A percentile compares a stretch with the other conserved stretches of the same genome.
phyloP scores from a whole-genome alignment of 2,113 vertebrate species.

The Ascaphus truei region DNA sequence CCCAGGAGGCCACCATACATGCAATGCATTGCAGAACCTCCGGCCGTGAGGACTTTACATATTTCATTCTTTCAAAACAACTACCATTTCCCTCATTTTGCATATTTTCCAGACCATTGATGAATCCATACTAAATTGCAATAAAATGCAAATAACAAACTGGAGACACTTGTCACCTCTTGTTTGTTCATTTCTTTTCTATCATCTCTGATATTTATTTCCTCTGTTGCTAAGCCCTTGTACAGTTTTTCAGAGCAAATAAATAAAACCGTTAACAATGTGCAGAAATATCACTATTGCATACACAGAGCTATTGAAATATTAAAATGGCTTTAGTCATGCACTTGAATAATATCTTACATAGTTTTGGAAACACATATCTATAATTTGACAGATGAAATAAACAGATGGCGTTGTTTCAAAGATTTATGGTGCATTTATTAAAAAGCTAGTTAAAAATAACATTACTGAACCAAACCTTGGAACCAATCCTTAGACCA shows the following conservation, averaged over 20 bases:
- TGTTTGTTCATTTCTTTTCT: conserved; percentile 21
- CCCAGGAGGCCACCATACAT: not conserved
- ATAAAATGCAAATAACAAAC: conserved; percentile 29
- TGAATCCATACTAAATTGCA: conserved; percentile 32
- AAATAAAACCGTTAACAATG: not conserved
- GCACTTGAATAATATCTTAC: not conserved
- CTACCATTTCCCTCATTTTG: conserved; percentile 7
- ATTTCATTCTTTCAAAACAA: conserved; percentile 13
- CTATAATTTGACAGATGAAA: not conserved
- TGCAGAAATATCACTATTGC: not conserved
- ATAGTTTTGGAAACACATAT: not conserved
- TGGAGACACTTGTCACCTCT: conserved; percentile 19
- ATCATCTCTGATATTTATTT: conserved; percentile 9
- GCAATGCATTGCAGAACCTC: not conserved
- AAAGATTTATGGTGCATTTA: not conserved
- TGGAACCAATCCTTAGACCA: not conserved
- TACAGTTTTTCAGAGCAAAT: not conserved
- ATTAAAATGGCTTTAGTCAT: not conserved
- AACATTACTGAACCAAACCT: not conserved
- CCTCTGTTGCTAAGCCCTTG: not conserved
- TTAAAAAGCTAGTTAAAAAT: not conserved
- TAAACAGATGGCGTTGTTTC: not conserved
- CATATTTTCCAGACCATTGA: conserved; percentile 33
- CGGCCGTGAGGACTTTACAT: not conserved
- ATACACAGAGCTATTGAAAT: not conserved